Evolutionary conservation across 2,888 invertebrate genomes (phyloP).

Genomic region (Achlya flavicornis): DNA sequence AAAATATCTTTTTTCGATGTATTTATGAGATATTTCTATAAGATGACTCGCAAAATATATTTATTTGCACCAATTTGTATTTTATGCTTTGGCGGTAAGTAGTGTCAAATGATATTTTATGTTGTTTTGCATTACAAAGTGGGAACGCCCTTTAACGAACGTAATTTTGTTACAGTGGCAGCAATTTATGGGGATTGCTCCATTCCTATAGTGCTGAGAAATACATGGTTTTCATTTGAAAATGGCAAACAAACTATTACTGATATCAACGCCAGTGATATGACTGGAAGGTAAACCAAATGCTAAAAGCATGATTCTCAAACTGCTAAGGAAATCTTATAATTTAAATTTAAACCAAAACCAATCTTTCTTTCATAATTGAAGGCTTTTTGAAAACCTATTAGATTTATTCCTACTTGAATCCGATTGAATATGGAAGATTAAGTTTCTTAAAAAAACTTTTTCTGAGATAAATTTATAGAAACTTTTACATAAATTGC

Average conservation of each 20-base stretch:
- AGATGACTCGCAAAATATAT: constrained; percentile 40
- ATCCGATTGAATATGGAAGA: neutral
- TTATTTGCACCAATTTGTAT: constrained; percentile 36
- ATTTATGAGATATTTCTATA: constrained; percentile 17
- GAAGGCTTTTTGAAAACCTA: neutral
- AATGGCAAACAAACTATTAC: constrained; percentile 92
- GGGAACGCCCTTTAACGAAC: constrained; percentile 67
- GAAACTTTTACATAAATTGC: neutral
- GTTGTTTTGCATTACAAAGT: constrained; percentile 30
- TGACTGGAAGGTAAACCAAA: constrained; percentile 85
- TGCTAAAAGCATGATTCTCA: constrained; percentile 16
- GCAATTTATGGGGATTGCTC: constrained; percentile 82
- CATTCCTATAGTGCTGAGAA: constrained; percentile 91
- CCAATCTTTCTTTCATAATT: neutral
- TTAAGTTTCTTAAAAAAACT: too few species aligned
- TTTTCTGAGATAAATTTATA: too few species aligned
- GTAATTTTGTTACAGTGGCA: constrained; percentile 54
- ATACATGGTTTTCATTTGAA: constrained; percentile 97
- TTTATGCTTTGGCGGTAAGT: constrained; percentile 47
- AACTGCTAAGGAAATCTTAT: neutral
- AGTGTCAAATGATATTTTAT: constrained; percentile 16
- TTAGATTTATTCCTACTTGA: neutral
- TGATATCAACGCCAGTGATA: constrained; percentile 90
- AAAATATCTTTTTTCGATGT: constrained; percentile 23
- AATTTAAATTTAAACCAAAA: neutral